Evolutionary conservation across 2,797 vertebrate genomes (phyloP), one percentile per base, ranked within the genome.

Genomic region (Luscinia luscinia): DNA sequence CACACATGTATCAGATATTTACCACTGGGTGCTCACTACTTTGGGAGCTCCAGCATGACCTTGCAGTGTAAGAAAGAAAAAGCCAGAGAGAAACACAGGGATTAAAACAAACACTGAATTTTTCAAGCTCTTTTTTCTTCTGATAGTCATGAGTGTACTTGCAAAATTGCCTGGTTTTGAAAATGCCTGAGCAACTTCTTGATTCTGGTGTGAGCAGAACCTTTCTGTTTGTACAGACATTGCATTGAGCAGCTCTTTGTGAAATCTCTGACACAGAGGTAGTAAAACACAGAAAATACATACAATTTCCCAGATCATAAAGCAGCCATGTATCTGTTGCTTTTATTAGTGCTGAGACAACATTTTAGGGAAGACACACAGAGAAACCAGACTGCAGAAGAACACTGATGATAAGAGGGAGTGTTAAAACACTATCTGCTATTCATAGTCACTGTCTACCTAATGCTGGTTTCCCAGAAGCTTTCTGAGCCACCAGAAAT

Each of bases 71-170:
- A 92, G 79, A 89, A 84, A 76, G 61, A 83, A 75, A 86, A 74
- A 89, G 74, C 51, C 70, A 94, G 72, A 82, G 70, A 91, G 64
- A 92, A 95, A 95, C 41, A 84, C 15, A 80, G 13, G 24, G n/a
- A 92, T 96, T 95, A 91, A 95, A 93, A 87, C 51, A 82, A 94
- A 93, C 51, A 77, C 6, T 7, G 27, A 57, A 84, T 91, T 73
- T 90, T 79, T 80, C 76, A 68, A 82, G 68, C 46, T 66, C 21
- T 86, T 41, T 61, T 84, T 75, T 66, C 22, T 72, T 66, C 81
- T 81, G 36, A 67, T 73, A 75, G 64, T 77, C 18, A 12, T 21
- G 28, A 69, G 27, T 75, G 27, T 36, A 52, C 15, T 78, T 79
- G 74, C 28, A 27, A 45, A 81, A 87, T 59, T 77, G 86, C 28